These are phyloP conservation scores for Meriones psammophilus DNA, from an alignment of 2,797 vertebrate species.

Conservation along the genomic window DNA sequence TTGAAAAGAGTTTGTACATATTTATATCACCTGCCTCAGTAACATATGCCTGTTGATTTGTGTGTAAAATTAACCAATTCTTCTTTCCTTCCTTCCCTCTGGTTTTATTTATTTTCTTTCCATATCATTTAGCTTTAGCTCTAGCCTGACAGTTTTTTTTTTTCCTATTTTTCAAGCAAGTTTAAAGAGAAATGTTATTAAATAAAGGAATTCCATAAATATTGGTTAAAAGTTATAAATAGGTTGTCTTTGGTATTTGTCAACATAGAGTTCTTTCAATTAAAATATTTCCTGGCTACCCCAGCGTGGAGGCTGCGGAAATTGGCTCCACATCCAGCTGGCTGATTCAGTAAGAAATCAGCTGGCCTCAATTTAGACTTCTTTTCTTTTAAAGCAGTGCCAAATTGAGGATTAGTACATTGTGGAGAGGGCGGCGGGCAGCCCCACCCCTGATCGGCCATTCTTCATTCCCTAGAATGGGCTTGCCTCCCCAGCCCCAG, in stretches of 20 bases:
- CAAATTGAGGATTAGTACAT: slow-evolving; percentile 87
- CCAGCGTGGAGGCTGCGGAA: slow-evolving; percentile 85
- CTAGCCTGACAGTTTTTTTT: slow-evolving; percentile 67
- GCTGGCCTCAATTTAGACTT: slow-evolving; percentile 87
- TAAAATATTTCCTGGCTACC: slow-evolving; percentile 87
- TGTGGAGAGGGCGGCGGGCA: slow-evolving; percentile 85
- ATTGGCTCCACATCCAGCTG: slow-evolving; percentile 86
- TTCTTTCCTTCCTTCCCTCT: slow-evolving; percentile 54
- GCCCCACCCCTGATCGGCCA: slow-evolving; percentile 82
- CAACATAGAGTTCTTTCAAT: slow-evolving; percentile 86
- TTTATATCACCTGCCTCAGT: not conserved
- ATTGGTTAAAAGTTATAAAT: slow-evolving; percentile 86
- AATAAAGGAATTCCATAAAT: slow-evolving; percentile 85
- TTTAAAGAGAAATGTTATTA: slow-evolving; percentile 84
- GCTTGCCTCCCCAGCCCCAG: slow-evolving; percentile 81
- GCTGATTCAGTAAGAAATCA: slow-evolving; percentile 87
- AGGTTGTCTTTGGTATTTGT: slow-evolving; percentile 85
- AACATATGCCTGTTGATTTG: slow-evolving; percentile 57
- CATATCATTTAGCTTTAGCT: slow-evolving; percentile 75
- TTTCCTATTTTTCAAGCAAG: slow-evolving; percentile 72
- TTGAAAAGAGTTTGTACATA: not conserved
- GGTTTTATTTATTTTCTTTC: slow-evolving; percentile 74
- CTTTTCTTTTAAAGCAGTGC: slow-evolving; percentile 86
- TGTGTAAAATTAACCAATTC: slow-evolving; percentile 19
- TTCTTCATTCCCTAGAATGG: slow-evolving; percentile 83